These are phyloP conservation scores for Spondyliosoma cantharus DNA, from an alignment of 2,797 vertebrate genomes.

Conservation along the genomic window DNA sequence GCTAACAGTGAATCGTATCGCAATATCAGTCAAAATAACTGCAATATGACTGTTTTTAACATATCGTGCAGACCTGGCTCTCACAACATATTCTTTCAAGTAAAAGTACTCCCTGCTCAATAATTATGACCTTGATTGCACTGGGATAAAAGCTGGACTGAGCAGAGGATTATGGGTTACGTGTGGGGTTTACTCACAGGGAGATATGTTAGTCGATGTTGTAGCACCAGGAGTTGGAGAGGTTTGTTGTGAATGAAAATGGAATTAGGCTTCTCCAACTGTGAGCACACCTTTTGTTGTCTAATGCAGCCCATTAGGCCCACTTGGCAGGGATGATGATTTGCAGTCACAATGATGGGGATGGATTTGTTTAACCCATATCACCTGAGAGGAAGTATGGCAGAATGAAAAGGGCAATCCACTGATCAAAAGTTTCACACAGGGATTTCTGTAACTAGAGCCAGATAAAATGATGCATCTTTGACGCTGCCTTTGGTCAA, in stretches of 20 bases:
- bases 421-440: constrained; percentile 3
- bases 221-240: neutral
- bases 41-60: too few species aligned
- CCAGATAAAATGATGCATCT: neutral
- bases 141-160: constrained; percentile 20
- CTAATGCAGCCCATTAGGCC: constrained; percentile 29
- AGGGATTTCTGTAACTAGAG: neutral
- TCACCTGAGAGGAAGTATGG: neutral
- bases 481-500: neutral
- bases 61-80: too few species aligned
- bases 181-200: constrained; percentile 18
- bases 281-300: neutral
- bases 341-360: neutral
- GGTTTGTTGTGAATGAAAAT: constrained; percentile 25
- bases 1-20: too few species aligned
- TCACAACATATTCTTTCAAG: constrained; percentile 12
- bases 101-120: constrained; percentile 6
- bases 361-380: constrained; percentile 7
- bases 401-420: neutral
- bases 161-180: constrained; percentile 38
- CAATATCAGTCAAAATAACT: too few species aligned
- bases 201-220: constrained; percentile 1
- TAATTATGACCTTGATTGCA: constrained; percentile 28
- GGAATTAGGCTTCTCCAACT: constrained; percentile 25
- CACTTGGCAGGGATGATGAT: constrained; percentile 13